Conservation (phyloP, 2,888 invertebrate genomes). For the Tridacna crocea region DNA sequence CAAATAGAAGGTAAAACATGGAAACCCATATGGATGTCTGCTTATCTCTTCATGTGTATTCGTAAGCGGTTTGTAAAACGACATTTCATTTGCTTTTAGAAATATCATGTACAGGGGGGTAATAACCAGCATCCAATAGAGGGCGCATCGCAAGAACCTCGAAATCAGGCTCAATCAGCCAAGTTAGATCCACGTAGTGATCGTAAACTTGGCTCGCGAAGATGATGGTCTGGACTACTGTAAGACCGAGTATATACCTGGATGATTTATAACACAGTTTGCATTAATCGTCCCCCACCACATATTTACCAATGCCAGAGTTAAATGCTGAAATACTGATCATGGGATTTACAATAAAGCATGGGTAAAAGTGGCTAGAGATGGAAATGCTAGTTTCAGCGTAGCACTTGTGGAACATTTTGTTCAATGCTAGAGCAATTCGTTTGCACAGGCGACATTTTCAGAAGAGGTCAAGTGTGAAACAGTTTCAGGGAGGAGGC, state of each 20-base stretch:
- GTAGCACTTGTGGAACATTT: background rate
- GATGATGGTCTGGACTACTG: no score
- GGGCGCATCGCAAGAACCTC: no score
- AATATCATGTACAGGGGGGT: no score
- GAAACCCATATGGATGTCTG: no score
- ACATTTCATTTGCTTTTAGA: no score
- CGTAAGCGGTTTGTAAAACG: no score
- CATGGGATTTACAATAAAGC: conserved; percentile 31
- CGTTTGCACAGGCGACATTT: background rate
- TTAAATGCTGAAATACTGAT: conserved; percentile 35
- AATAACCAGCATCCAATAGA: no score
- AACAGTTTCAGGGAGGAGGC: background rate
- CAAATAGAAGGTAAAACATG: no score
- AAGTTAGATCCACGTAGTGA: no score
- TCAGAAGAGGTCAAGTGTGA: background rate
- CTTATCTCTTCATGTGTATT: no score
- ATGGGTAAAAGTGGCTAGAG: conserved; percentile 36
- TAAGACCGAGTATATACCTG: conserved; percentile 24
- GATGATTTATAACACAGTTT: conserved; percentile 28
- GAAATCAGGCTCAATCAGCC: no score
- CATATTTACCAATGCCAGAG: conserved; percentile 28
- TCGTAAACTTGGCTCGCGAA: no score
- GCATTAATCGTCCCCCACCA: conserved; percentile 39
- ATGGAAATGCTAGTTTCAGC: conserved; percentile 22
- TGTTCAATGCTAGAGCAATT: background rate